A percentile compares a stretch with the other conserved stretches of the same genome.
These are phyloP conservation scores for Urechis unicinctus DNA, from an alignment of 2,888 invertebrate genomes.

Conservation along the genomic window DNA sequence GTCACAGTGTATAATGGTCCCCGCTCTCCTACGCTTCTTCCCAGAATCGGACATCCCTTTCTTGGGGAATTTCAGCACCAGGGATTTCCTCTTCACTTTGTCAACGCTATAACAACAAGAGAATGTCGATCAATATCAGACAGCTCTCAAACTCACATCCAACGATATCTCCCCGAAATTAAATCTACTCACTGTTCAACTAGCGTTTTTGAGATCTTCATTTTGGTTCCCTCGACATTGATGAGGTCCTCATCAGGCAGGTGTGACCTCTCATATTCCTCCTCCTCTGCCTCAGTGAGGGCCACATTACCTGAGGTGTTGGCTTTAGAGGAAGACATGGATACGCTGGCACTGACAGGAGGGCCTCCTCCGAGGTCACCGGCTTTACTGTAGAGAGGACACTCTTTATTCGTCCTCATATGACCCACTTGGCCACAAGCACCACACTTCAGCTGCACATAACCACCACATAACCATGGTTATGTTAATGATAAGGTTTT, in stretches of 20 bases:
- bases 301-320: constrained; percentile 25
- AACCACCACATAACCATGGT: no score
- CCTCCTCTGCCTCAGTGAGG: constrained; percentile 69
- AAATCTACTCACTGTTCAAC: constrained; percentile 58
- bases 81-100: constrained; percentile 71
- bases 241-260: constrained; percentile 45
- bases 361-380: constrained; percentile 58
- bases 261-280: constrained; percentile 63
- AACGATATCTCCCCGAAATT: not conserved
- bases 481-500: no score
- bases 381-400: constrained; percentile 74
- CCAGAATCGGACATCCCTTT: constrained; percentile 57
- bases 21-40: constrained; percentile 63
- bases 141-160: not conserved
- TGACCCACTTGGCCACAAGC: constrained; percentile 81
- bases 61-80: constrained; percentile 72
- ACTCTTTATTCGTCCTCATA: constrained; percentile 92
- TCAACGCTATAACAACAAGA: constrained; percentile 58
- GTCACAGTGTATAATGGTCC: constrained; percentile 74
- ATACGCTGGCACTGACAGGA: constrained; percentile 56
- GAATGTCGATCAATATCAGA: not conserved
- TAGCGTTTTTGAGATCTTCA: constrained; percentile 79
- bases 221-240: constrained; percentile 90
- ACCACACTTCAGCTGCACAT: constrained; percentile 75
- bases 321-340: constrained; percentile 29